Percentiles rank a stretch among this genome's conserved stretches.
Evolutionary conservation across 2,797 vertebrate species (phyloP).

Genomic region (Xyrichtys novacula): DNA sequence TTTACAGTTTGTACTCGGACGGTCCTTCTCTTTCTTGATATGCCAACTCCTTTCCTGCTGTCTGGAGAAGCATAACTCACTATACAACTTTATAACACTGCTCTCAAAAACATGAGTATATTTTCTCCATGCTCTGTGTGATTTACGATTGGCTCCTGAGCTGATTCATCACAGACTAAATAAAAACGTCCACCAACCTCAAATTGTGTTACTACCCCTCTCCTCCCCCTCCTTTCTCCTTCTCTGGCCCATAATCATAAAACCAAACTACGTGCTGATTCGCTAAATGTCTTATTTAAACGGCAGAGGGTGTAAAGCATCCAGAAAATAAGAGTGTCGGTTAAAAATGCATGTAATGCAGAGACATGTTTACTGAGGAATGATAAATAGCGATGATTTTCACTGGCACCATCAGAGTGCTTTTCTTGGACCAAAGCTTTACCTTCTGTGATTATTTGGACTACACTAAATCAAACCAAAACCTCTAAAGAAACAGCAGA

Average conservation of each 20-base stretch:
- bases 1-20: slow-evolving; percentile 29
- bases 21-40: slow-evolving; percentile 40
- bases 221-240: slow-evolving; percentile 35
- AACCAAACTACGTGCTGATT: slow-evolving; percentile 43
- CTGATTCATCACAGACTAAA: slow-evolving; percentile 50
- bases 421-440: slow-evolving; percentile 68
- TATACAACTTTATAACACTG: not conserved
- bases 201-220: slow-evolving; percentile 69
- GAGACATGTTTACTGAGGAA: slow-evolving; percentile 73
- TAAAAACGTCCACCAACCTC: slow-evolving; percentile 29
- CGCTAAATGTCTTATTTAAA: slow-evolving; percentile 41
- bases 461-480: slow-evolving; percentile 56
- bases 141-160: slow-evolving; percentile 37
- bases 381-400: slow-evolving; percentile 72
- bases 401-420: slow-evolving; percentile 52
- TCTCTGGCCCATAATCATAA: slow-evolving; percentile 31
- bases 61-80: slow-evolving; percentile 3
- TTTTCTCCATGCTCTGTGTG: slow-evolving; percentile 4
- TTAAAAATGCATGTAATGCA: slow-evolving; percentile 70
- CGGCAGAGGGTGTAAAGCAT: slow-evolving; percentile 59
- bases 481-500: slow-evolving; percentile 25
- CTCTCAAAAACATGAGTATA: not conserved
- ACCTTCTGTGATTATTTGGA: slow-evolving; percentile 65
- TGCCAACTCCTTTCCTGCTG: slow-evolving; percentile 80
- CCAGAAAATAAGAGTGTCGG: slow-evolving; percentile 67